A percentile compares a stretch with the other conserved stretches of the same genome.
Evolutionary conservation across 2,113 vertebrate genomes (phyloP).

Genomic region (Merops nubicus): DNA sequence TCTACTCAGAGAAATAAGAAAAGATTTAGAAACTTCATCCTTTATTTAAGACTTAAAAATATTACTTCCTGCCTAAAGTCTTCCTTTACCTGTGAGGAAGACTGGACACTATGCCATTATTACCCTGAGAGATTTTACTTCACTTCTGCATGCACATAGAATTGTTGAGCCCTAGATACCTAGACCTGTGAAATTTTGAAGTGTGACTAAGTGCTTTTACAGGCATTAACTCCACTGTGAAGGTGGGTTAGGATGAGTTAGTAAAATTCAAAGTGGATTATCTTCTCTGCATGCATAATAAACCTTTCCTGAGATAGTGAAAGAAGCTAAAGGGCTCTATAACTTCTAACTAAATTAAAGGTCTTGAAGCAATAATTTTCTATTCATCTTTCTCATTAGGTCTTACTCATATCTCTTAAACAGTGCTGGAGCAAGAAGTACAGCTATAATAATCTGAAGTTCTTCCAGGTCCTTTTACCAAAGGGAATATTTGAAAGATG

Average conservation of each 20-base stretch:
- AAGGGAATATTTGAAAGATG: not conserved
- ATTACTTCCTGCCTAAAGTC: not conserved
- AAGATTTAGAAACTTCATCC: not conserved
- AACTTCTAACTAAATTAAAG: not conserved
- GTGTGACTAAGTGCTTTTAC: not conserved
- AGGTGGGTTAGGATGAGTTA: not conserved
- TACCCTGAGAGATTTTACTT: not conserved
- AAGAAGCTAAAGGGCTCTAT: not conserved
- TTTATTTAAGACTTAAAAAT: not conserved
- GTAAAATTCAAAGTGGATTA: not conserved
- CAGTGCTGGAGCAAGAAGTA: not conserved
- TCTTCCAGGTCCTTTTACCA: not conserved
- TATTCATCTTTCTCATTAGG: not conserved
- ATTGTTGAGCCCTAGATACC: not conserved
- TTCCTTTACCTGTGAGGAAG: not conserved
- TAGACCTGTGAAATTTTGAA: not conserved
- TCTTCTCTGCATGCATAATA: not conserved
- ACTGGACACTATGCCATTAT: not conserved
- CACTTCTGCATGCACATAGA: fast-evolving
- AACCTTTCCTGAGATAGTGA: not conserved
- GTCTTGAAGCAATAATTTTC: not conserved
- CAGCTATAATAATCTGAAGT: not conserved
- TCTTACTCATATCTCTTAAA: not conserved
- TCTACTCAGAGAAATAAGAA: not conserved
- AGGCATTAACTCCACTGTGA: not conserved